phyloP scores from a whole-genome alignment of 2,888 invertebrate species.

The Elegia similella region DNA sequence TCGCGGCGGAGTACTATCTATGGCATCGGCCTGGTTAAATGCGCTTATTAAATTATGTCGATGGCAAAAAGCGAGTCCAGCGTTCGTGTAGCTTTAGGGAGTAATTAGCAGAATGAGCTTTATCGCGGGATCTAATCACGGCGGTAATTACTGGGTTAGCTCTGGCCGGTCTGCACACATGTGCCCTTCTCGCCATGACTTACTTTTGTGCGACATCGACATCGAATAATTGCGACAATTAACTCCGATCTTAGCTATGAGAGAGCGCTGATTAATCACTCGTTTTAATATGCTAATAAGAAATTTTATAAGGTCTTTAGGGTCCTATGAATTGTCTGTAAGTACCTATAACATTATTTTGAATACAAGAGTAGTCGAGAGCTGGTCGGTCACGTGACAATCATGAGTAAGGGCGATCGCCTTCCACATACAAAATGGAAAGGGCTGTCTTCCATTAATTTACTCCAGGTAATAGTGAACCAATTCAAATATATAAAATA shows the following conservation, averaged over 20 bases:
- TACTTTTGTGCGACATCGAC: slow-evolving; percentile 38
- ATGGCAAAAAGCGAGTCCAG: slow-evolving; percentile 70
- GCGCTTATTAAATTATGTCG: slow-evolving; percentile 79
- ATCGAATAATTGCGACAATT: slow-evolving; percentile 11
- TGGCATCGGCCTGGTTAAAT: slow-evolving; percentile 73
- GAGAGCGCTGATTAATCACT: slow-evolving; percentile 2
- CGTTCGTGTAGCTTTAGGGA: slow-evolving; percentile 78
- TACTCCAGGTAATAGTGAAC: no score
- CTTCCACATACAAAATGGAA: no score
- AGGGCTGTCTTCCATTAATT: no score
- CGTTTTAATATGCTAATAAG: not conserved
- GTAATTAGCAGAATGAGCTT: slow-evolving; percentile 78
- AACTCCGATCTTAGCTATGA: not conserved
- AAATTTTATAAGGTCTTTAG: no score
- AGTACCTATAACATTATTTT: not conserved
- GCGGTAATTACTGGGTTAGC: slow-evolving; percentile 72
- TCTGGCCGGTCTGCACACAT: slow-evolving; percentile 49
- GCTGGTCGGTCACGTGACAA: no score
- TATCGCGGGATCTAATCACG: slow-evolving; percentile 75
- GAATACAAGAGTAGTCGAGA: no score
- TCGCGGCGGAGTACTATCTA: slow-evolving; percentile 65
- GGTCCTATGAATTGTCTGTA: no score
- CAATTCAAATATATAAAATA: no score
- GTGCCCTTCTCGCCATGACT: slow-evolving; percentile 42
- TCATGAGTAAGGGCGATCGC: no score